Conservation (phyloP, 2,797 vertebrate species). For the Paguma larvata region DNA sequence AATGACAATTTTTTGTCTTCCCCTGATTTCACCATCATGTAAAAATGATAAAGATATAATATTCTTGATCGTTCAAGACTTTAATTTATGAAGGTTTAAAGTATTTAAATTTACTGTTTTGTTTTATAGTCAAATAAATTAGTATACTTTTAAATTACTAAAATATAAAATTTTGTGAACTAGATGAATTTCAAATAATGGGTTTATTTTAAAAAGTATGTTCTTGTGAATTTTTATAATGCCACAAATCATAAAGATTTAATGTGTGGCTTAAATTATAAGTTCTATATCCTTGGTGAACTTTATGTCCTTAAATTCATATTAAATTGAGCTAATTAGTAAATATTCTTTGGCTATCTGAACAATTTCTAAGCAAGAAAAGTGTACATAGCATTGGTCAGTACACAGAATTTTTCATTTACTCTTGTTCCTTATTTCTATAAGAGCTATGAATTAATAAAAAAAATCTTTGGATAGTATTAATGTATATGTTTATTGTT, state of each 20-base stretch:
- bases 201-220: not conserved
- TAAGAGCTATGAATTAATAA: not conserved
- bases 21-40: not conserved
- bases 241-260: not conserved
- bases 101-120: not conserved
- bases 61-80: not conserved
- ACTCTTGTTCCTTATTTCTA: not conserved
- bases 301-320: not conserved
- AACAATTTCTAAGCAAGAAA: conserved; percentile 12
- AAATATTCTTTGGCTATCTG: not conserved
- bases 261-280: not conserved
- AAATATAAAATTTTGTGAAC: not conserved
- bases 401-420: conserved; percentile 7
- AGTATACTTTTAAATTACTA: not conserved
- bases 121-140: not conserved
- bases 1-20: not conserved
- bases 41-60: not conserved
- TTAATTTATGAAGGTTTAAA: not conserved
- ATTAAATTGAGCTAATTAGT: not conserved
- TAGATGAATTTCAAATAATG: not conserved
- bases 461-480: not conserved
- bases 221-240: conserved; percentile 10
- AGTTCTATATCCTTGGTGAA: not conserved
- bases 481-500: not conserved
- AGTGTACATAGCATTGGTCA: not conserved